phyloP scores from a whole-genome alignment of 2,797 vertebrate species.

The Scolopax bukidnonensis region DNA sequence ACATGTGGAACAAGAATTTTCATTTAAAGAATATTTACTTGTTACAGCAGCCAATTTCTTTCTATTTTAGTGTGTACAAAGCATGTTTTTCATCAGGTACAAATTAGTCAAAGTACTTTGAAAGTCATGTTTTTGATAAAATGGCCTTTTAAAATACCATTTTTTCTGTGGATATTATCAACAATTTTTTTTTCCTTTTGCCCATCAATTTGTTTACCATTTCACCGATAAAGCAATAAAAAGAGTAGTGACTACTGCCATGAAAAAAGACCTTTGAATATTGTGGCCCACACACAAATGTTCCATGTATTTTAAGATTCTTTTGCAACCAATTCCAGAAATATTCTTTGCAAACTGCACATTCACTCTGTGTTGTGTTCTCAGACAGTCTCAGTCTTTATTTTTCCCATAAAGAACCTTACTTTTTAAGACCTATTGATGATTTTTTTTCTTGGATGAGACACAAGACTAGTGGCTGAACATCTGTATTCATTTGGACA shows the following conservation, averaged over 20 bases:
- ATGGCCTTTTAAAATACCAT: fast-evolving
- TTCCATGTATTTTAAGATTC: background rate
- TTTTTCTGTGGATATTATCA: background rate
- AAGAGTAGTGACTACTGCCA: background rate
- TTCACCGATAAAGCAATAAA: background rate
- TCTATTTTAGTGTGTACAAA: background rate
- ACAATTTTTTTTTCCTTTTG: background rate
- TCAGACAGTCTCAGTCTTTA: background rate
- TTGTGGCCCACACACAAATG: background rate
- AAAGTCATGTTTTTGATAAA: background rate
- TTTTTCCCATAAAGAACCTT: background rate
- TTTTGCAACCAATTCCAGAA: background rate
- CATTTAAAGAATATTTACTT: background rate
- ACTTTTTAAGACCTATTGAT: background rate
- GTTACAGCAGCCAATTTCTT: background rate
- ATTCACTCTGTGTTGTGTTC: background rate
- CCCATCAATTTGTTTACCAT: background rate
- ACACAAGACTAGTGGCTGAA: background rate
- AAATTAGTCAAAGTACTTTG: background rate
- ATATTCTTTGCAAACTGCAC: background rate
- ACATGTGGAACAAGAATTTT: background rate
- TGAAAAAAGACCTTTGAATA: background rate
- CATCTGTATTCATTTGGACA: background rate
- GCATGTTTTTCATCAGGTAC: fast-evolving
- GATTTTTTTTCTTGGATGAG: background rate